phyloP scores from a whole-genome alignment of 2,888 invertebrate species.

The Leptura quadrifasciata region DNA sequence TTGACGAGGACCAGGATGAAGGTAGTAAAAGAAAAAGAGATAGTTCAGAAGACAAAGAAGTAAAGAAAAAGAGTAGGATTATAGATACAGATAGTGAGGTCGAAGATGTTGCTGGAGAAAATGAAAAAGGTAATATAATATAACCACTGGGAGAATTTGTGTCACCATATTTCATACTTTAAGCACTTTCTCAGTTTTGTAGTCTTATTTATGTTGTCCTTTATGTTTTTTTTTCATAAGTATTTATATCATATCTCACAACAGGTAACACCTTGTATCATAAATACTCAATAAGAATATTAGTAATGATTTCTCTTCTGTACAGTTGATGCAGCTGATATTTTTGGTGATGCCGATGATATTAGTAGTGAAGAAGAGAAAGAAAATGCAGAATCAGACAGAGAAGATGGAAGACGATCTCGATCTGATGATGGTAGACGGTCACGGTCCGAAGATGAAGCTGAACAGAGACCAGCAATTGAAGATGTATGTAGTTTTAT shows the following conservation, averaged over 20 bases:
- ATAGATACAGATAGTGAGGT: conserved; percentile 84
- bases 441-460: conserved; percentile 61
- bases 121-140: conserved; percentile 54
- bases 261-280: background rate
- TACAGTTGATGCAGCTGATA: conserved; percentile 85
- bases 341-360: conserved; percentile 96
- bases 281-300: background rate
- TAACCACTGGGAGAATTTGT: background rate
- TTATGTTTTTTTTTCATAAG: too few species aligned
- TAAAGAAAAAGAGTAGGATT: conserved; percentile 74
- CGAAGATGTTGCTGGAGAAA: conserved; percentile 67
- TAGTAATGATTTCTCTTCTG: conserved; percentile 20
- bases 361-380: conserved; percentile 92
- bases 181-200: too few species aligned
- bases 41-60: conserved; percentile 60
- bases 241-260: too few species aligned
- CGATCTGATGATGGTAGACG: conserved; percentile 63
- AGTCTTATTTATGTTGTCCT: too few species aligned
- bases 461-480: conserved; percentile 54
- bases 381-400: conserved; percentile 68
- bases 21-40: conserved; percentile 71
- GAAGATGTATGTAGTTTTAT: conserved; percentile 56
- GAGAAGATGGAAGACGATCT: conserved; percentile 65
- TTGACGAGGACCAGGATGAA: conserved; percentile 71
- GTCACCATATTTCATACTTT: background rate